A percentile compares a stretch with the other conserved stretches of the same genome.
Evolutionary conservation across 2,797 vertebrate genomes (phyloP).

Genomic region (Rachycentron canadum): DNA sequence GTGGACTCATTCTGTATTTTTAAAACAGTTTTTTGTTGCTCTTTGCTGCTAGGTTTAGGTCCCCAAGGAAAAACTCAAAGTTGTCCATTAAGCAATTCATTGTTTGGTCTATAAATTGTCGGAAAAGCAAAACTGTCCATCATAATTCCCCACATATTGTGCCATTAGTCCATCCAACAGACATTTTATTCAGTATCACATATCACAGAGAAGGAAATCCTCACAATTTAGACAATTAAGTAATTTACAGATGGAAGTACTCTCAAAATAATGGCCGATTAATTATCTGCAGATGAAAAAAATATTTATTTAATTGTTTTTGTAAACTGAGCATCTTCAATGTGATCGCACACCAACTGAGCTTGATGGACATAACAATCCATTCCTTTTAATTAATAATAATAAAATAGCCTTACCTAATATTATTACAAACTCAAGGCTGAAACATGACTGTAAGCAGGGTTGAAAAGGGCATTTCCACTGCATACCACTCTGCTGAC

Average conservation of each 20-base stretch:
- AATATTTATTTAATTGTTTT: not conserved
- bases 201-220: not conserved
- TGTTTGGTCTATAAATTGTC: not conserved
- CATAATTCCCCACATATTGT: not conserved
- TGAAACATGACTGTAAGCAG: not conserved
- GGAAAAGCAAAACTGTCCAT: not conserved
- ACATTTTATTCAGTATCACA: not conserved
- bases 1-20: not conserved
- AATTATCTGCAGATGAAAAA: not conserved
- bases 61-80: not conserved
- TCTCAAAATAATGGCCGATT: too few species aligned
- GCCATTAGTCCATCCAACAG: not conserved
- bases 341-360: too few species aligned
- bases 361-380: too few species aligned
- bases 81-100: too few species aligned
- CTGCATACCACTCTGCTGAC: conserved; percentile 48
- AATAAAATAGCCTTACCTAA: too few species aligned
- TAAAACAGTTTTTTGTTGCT: not conserved
- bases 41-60: not conserved
- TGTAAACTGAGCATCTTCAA: not conserved
- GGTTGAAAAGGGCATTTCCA: conserved; percentile 21
- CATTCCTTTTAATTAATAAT: too few species aligned
- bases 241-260: too few species aligned
- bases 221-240: not conserved
- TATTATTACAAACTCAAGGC: not conserved